These are phyloP conservation scores for Erebia ligea DNA, from an alignment of 2,888 invertebrate genomes.

Conservation along the genomic window DNA sequence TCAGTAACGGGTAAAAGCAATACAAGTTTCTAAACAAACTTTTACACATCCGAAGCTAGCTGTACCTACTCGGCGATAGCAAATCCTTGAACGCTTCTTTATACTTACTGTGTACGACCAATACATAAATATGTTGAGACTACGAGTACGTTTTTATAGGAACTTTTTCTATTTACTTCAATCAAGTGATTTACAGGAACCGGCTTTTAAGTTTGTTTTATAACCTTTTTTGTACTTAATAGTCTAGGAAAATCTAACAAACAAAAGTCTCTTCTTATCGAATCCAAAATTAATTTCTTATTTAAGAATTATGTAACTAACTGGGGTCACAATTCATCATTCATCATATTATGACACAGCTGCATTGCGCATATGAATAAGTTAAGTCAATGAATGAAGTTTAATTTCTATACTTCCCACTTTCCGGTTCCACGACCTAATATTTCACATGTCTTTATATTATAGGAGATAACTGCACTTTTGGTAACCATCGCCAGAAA, in stretches of 20 bases:
- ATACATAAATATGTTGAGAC: conserved; percentile 16
- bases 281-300: too few relatives aligned
- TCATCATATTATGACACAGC: conserved; percentile 21
- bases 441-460: conserved; percentile 33
- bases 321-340: conserved; percentile 3
- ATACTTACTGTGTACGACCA: conserved; percentile 4
- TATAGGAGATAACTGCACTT: too few relatives aligned
- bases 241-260: too few relatives aligned
- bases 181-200: not conserved
- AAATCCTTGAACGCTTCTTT: conserved; percentile 23
- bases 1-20: conserved; percentile 24
- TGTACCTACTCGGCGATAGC: conserved; percentile 13
- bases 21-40: conserved; percentile 28
- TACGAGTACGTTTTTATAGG: conserved; percentile 8
- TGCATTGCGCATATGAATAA: conserved; percentile 36
- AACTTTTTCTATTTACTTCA: not conserved
- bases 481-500: too few relatives aligned
- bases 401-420: conserved; percentile 33
- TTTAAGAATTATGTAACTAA: not conserved
- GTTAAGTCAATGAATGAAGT: conserved; percentile 17
- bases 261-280: too few relatives aligned
- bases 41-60: conserved; percentile 17
- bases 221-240: too few relatives aligned
- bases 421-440: conserved; percentile 31
- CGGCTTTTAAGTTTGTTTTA: too few relatives aligned